Conservation (phyloP, 2,113 vertebrate species). For the Micronycteris hirsuta region DNA sequence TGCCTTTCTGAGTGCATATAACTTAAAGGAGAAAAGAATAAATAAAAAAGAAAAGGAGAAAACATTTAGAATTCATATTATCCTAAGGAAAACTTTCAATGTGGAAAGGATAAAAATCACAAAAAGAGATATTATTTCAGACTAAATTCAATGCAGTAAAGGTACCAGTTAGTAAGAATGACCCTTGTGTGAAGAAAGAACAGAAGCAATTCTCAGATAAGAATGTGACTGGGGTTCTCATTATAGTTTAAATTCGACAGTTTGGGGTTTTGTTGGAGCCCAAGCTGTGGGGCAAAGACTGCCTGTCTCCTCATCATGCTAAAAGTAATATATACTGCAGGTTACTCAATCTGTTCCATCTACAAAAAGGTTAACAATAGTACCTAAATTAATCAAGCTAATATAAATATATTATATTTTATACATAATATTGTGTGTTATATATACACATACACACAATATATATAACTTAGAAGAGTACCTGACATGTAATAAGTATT, state of each 20-base stretch:
- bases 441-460: neutral
- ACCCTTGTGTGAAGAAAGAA: neutral
- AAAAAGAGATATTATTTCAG: neutral
- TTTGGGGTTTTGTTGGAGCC: neutral
- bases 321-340: neutral
- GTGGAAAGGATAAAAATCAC: neutral
- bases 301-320: neutral
- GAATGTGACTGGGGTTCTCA: neutral
- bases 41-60: neutral
- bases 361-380: neutral
- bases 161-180: neutral
- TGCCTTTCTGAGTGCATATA: neutral
- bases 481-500: accelerated
- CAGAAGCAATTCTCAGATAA: neutral
- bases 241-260: neutral
- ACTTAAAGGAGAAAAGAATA: neutral
- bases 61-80: neutral
- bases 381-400: neutral
- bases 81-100: neutral
- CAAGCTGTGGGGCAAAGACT: neutral
- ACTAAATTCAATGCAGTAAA: neutral
- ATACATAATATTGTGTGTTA: neutral
- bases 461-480: neutral
- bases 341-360: neutral
- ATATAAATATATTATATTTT: neutral